Conservation (phyloP, 2,888 invertebrate genomes). For the Folsomia candida region DNA sequence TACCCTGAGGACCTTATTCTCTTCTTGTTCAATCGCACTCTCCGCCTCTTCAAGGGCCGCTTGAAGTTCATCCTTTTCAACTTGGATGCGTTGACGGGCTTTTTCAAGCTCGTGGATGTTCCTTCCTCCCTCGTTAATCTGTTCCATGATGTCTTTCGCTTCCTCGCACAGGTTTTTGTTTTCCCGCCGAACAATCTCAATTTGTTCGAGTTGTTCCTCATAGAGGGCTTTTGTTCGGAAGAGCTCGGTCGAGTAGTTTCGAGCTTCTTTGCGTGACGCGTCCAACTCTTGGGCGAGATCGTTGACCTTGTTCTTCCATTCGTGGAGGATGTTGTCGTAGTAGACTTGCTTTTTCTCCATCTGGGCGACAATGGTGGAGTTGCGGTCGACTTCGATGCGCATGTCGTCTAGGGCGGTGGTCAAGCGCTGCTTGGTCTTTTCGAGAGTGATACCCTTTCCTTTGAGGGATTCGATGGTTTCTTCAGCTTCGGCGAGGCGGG, state of each 20-base stretch:
- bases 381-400: conserved; percentile 95
- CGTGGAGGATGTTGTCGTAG: conserved; percentile 98
- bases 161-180: conserved; percentile 99
- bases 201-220: conserved; percentile 94
- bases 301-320: conserved; percentile 99
- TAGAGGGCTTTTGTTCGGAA: conserved; percentile 96
- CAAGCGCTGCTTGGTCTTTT: conserved; percentile 96
- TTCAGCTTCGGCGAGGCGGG: conserved; percentile 94
- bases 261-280: conserved; percentile 88
- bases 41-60: conserved; percentile 96
- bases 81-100: conserved; percentile 95
- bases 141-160: conserved; percentile 98
- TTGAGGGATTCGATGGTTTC: conserved; percentile 96
- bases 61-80: conserved; percentile 99
- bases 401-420: conserved; percentile 96
- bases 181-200: conserved; percentile 96
- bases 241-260: conserved; percentile 98
- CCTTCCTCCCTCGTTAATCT: conserved; percentile 98
- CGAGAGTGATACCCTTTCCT: conserved; percentile 92
- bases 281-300: conserved; percentile 96
- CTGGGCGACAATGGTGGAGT: conserved; percentile 90
- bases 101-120: conserved; percentile 99
- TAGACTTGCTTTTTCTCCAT: conserved; percentile 99
- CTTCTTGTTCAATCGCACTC: conserved; percentile 98
- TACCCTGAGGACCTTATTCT: conserved; percentile 95